Conservation (phyloP, 2,888 invertebrate species). For the Hypercompe scribonia region DNA sequence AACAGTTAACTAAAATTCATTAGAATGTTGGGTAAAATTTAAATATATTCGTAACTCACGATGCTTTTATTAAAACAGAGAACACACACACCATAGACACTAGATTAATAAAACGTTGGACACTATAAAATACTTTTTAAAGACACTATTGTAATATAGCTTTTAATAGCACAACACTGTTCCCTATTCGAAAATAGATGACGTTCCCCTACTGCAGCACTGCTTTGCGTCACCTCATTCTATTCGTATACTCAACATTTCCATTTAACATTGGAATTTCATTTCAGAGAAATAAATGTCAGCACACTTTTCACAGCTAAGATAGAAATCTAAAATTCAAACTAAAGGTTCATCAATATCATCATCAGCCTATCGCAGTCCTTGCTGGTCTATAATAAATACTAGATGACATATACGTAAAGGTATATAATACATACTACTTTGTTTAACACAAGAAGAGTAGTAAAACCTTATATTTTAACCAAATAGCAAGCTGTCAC, state of each 20-base stretch:
- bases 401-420: too few species aligned
- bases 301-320: background rate
- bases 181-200: slow-evolving; percentile 7
- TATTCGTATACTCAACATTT: slow-evolving; percentile 6
- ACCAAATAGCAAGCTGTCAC: background rate
- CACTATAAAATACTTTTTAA: background rate
- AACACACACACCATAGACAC: background rate
- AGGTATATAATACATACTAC: too few species aligned
- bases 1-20: background rate
- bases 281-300: background rate
- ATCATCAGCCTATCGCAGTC: too few species aligned
- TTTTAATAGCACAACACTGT: slow-evolving; percentile 2
- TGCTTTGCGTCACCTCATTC: background rate
- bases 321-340: background rate
- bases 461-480: background rate
- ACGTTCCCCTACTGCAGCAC: background rate
- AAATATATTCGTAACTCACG: background rate
- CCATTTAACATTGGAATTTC: background rate
- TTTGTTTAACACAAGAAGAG: background rate
- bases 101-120: background rate
- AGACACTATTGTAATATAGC: background rate
- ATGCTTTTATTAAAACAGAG: background rate
- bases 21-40: background rate
- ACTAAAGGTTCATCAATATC: background rate
- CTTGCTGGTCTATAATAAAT: too few species aligned